Conservation (phyloP, 2,888 invertebrate genomes). For the Dyspetes luteomarginatus region DNA sequence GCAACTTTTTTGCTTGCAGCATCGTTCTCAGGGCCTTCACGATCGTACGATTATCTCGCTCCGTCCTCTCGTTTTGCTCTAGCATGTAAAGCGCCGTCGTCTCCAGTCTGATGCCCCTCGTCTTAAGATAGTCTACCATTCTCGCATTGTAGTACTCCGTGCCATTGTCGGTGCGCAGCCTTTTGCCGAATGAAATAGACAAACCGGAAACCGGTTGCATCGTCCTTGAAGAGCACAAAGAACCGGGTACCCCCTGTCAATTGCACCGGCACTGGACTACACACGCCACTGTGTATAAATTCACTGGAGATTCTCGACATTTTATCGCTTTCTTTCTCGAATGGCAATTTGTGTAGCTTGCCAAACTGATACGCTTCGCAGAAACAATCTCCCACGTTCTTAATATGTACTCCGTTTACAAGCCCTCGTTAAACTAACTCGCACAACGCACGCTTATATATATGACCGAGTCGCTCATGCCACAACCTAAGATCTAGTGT, state of each 20-base stretch:
- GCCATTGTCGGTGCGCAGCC: slow-evolving; percentile 31
- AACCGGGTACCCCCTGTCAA: slow-evolving; percentile 60
- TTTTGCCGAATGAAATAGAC: slow-evolving; percentile 62
- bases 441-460: slow-evolving; percentile 63
- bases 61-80: slow-evolving; percentile 12
- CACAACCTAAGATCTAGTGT: slow-evolving; percentile 61
- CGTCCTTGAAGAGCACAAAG: slow-evolving; percentile 64
- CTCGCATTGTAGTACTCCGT: slow-evolving; percentile 11
- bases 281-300: slow-evolving; percentile 66
- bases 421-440: slow-evolving; percentile 57
- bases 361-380: neutral
- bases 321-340: neutral
- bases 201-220: slow-evolving; percentile 57
- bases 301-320: neutral
- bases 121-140: slow-evolving; percentile 3
- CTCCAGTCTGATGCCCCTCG: slow-evolving; percentile 13
- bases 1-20: neutral
- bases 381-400: slow-evolving; percentile 26
- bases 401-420: slow-evolving; percentile 57
- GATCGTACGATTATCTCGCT: slow-evolving; percentile 11
- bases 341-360: neutral
- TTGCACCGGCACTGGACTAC: slow-evolving; percentile 59
- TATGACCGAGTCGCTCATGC: slow-evolving; percentile 71
- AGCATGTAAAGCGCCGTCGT: slow-evolving; percentile 13
- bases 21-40: slow-evolving; percentile 12